Evolutionary conservation across 2,797 vertebrate species (phyloP), one percentile per base, ranked within the genome.

Genomic region (Cuniculus paca): DNA sequence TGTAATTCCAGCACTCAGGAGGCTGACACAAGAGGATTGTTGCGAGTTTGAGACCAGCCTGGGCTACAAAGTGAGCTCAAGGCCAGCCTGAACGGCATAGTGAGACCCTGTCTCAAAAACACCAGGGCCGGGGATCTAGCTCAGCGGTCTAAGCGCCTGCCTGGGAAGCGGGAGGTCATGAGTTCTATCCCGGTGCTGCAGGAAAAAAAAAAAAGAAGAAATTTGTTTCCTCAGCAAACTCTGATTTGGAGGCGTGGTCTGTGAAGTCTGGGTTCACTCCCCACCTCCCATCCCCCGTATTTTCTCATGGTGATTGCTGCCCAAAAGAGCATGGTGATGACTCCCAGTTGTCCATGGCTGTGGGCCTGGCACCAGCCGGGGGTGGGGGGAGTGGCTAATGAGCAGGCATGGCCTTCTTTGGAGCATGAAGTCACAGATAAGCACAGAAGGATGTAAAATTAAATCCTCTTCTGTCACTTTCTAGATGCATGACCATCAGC

Each of bases 371-470:
- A 50, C 16, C 5, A 14, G 10, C n/a, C n/a, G n/a, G n/a, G n/a
- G n/a, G n/a, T n/a, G n/a, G n/a, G n/a, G n/a, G n/a, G 84, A 22
- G 22, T n/a, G 36, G 9, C 28, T 83, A 63, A 75, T 0, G 1
- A 63, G 2, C 22, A 11, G 72, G 3, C 17, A 9, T 13, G 75
- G 52, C 34, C 8, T 70, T 77, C 42, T 95, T 86, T 56, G 74
- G 7, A 77, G 50, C 56, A 79, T 6, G 7, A 52, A 19, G 12
- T 2, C 84, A 77, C 17, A 19, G 24, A 89, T 80, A 50, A 86
- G 31, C 63, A 88, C 74, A 94, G 83, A 91, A 78, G 89, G n/a
- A 80, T 24, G 52, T 89, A 45, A 63, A 39, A 54, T 63, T 72
- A 24, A 77, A n/a, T 86, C 3, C 11, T 68, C 2, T 72, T 81